Evolutionary conservation across 1,140 invertebrate genomes (phyloP), one percentile per base, ranked within the genome.

Genomic region (Papilio xuthus): DNA sequence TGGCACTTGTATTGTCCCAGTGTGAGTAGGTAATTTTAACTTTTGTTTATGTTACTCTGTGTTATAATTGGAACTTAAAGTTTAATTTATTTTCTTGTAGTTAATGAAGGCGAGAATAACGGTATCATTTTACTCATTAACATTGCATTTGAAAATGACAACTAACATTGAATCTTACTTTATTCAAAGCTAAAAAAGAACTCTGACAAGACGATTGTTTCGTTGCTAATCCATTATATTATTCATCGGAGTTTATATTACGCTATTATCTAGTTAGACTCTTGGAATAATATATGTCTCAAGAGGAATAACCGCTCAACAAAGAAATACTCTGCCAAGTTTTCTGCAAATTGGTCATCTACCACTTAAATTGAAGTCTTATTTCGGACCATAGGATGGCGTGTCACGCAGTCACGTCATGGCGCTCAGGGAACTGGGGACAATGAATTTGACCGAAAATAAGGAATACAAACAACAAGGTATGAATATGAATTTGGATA

Each of bases 371-470:
- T 47, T 28, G 71, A 73, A 20, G 42, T 73, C n/a, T 50, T 73
- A 50, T 73, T 73, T 47, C 20, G 41, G 71, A 47, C 37, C 9
- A 42, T 50, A 23, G 71, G 42, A 20, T 9, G 32, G 13, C 71
- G 42, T 20, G 37, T 73, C 71, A 28, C 12, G 37, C 42, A n/a
- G 71, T 73, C 71, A 73, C 71, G 71, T 47, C n/a, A 23, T 18
- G 41, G 71, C 37, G 42, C 76, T 79, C 69, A 26, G 80, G 78
- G 56, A 69, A 56, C 82, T 72, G 28, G 78, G 80, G 79, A 83
- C 73, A 75, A 79, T 81, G 78, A 81, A 77, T 79, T 60, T 50
- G 78, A 56, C 77, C 74, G 80, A 78, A 82, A 71, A 80, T 80
- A 77, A 80, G 78, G 77, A 79, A 81, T 81, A 71, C 77, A 75